Percentiles rank a stretch among this genome's conserved stretches.
Conservation (phyloP, 1,140 invertebrate species). For the Kradibia gibbosae region DNA sequence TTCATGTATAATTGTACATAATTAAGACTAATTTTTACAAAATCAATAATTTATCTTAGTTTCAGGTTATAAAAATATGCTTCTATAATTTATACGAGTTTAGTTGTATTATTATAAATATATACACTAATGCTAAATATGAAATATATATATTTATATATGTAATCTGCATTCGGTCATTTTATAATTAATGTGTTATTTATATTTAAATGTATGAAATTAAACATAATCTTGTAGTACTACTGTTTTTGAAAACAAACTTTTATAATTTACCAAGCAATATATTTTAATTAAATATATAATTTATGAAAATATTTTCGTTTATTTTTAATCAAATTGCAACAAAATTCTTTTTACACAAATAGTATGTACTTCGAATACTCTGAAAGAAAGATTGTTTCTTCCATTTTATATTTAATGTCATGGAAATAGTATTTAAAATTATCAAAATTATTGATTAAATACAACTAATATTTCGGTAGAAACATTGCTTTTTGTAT, state of each 20-base stretch:
- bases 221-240: neutral
- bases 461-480: no score
- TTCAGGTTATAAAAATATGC: neutral
- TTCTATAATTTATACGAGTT: neutral
- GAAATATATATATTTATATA: slow-evolving; percentile 8
- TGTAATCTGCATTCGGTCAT: neutral
- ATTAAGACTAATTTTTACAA: neutral
- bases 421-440: no score
- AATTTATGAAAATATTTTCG: no score
- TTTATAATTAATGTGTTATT: neutral
- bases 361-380: no score
- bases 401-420: no score
- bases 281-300: neutral
- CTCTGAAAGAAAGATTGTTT: no score
- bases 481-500: no score
- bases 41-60: neutral
- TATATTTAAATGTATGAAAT: neutral
- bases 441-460: no score
- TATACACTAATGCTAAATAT: neutral
- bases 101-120: neutral
- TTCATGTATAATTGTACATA: slow-evolving; percentile 15
- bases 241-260: neutral
- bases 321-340: no score
- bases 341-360: no score
- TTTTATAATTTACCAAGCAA: neutral